Percentiles rank a stretch among this genome's conserved stretches.
phyloP scores from a whole-genome alignment of 2,797 vertebrate species.

The Rhabdomys pumilio region DNA sequence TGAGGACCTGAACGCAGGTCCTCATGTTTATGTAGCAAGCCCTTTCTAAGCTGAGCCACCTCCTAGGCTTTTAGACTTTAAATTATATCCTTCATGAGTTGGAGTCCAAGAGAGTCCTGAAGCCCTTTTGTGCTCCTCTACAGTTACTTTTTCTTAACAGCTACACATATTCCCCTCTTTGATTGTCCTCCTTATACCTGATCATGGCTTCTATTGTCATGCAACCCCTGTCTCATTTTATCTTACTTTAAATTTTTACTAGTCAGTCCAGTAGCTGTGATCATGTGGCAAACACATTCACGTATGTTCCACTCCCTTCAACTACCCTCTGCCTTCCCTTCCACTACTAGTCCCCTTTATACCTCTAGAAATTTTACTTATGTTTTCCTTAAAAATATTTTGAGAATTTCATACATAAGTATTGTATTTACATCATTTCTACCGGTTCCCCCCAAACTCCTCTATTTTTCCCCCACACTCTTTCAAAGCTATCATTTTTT shows the following conservation, averaged over 20 bases:
- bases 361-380: background rate
- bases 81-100: background rate
- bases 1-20: background rate
- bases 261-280: background rate
- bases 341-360: background rate
- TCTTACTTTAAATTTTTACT: background rate
- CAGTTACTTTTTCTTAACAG: background rate
- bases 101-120: background rate
- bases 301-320: background rate
- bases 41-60: background rate
- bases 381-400: background rate
- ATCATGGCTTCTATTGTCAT: background rate
- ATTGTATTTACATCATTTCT: background rate
- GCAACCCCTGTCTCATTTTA: background rate
- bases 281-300: background rate
- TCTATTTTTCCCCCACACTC: background rate
- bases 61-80: background rate
- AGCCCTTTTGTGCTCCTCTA: background rate
- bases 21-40: background rate
- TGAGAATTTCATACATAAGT: background rate
- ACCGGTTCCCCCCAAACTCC: background rate
- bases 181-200: background rate
- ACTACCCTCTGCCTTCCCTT: background rate
- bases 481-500: background rate
- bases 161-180: background rate